phyloP scores from a whole-genome alignment of 2,888 invertebrate genomes.

The Drosophila lacicola region DNA sequence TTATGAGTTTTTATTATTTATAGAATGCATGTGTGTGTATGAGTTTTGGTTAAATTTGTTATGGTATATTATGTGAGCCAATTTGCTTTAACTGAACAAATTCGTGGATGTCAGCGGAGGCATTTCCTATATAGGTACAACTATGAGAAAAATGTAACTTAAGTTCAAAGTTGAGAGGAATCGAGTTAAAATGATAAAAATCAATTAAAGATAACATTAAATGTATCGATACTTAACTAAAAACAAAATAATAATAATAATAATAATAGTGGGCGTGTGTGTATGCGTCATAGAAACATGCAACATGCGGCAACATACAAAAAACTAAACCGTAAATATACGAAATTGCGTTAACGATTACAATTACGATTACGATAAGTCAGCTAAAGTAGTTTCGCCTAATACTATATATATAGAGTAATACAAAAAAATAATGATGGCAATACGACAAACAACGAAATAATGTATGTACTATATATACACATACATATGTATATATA shows the following conservation, averaged over 20 bases:
- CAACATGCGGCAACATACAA: constrained; percentile 81
- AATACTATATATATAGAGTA: constrained; percentile 49
- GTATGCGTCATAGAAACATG: constrained; percentile 75
- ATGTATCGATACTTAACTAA: constrained; percentile 38
- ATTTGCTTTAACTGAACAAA: constrained; percentile 52
- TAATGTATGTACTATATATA: constrained; percentile 22
- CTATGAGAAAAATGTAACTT: constrained; percentile 46
- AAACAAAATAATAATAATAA: constrained; percentile 28
- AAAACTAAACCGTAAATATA: constrained; percentile 53
- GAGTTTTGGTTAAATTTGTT: constrained; percentile 8
- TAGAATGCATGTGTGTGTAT: constrained; percentile 10
- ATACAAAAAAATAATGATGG: constrained; percentile 46
- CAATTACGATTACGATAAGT: constrained; percentile 48
- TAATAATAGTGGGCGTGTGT: constrained; percentile 47
- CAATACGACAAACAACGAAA: constrained; percentile 58
- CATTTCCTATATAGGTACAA: constrained; percentile 68
- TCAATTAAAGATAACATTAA: constrained; percentile 43
- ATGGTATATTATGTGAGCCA: constrained; percentile 45
- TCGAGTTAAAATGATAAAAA: constrained; percentile 35
- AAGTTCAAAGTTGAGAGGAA: constrained; percentile 38
- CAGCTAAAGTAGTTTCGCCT: constrained; percentile 52
- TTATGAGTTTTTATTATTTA: background rate
- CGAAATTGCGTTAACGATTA: constrained; percentile 37
- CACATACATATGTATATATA: constrained; percentile 26
- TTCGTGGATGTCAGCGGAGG: constrained; percentile 72